Percentiles rank a stretch among this genome's conserved stretches.
Evolutionary conservation across 2,113 vertebrate species (phyloP).

Genomic region (Bagarius yarrelli): DNA sequence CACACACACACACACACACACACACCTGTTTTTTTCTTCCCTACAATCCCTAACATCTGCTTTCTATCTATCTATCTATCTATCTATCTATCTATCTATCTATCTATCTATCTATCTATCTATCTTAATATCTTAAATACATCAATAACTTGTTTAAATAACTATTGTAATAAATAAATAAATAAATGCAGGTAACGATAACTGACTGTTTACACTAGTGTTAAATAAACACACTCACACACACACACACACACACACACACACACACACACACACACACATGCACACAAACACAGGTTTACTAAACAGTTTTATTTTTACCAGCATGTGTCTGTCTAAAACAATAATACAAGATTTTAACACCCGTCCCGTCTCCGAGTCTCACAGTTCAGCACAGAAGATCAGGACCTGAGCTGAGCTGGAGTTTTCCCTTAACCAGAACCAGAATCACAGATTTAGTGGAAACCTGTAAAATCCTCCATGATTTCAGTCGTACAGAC

Average conservation of each 20-base stretch:
- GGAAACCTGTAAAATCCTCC: no score
- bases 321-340: not conserved
- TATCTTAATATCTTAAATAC: not conserved
- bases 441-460: no score
- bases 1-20: conserved; percentile 21
- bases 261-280: no score
- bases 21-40: not conserved
- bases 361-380: not conserved
- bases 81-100: no score
- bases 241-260: conserved; percentile 4
- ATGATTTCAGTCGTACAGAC: no score
- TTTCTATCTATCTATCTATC: not conserved
- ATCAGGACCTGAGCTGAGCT: not conserved
- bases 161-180: not conserved
- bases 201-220: not conserved
- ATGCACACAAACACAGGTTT: no score
- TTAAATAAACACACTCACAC: not conserved
- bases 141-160: no score
- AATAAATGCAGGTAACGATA: not conserved
- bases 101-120: not conserved
- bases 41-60: not conserved
- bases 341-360: not conserved
- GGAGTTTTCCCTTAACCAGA: no score
- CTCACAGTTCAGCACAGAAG: not conserved
- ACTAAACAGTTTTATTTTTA: not conserved